A percentile compares a stretch with the other conserved stretches of the same genome.
phyloP scores from a whole-genome alignment of 2,888 invertebrate genomes.

The Gisinianus flammeolus region DNA sequence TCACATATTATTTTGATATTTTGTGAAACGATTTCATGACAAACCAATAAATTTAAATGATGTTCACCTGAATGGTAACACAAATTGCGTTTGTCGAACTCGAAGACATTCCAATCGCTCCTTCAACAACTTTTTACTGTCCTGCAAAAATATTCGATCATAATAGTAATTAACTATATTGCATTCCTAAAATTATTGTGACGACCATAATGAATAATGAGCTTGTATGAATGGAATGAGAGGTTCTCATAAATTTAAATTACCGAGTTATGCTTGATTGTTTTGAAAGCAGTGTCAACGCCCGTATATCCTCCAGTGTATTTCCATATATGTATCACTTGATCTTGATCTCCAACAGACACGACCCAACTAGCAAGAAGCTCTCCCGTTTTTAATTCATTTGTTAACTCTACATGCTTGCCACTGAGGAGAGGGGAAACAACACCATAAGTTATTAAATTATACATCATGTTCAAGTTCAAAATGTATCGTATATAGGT shows the following conservation, averaged over 20 bases:
- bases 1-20: too few species aligned
- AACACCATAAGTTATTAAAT: background rate
- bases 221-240: too few species aligned
- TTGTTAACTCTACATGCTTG: constrained; percentile 73
- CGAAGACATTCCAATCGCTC: constrained; percentile 80
- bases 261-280: constrained; percentile 74
- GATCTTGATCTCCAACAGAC: constrained; percentile 95
- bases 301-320: constrained; percentile 91
- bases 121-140: constrained; percentile 73
- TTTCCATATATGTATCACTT: constrained; percentile 94
- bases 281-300: constrained; percentile 77
- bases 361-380: constrained; percentile 96
- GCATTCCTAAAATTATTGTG: too few species aligned
- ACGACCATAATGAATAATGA: too few species aligned
- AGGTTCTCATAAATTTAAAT: constrained; percentile 49
- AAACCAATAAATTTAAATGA: too few species aligned
- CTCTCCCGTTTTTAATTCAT: constrained; percentile 75
- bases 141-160: constrained; percentile 59
- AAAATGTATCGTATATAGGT: too few species aligned
- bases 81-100: constrained; percentile 88
- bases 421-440: constrained; percentile 67
- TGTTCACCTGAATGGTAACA: constrained; percentile 75
- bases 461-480: too few species aligned
- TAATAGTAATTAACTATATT: background rate
- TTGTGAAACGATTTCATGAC: too few species aligned